Evolutionary conservation across 2,113 vertebrate genomes (phyloP).

Genomic region (Rutilus rutilus): DNA sequence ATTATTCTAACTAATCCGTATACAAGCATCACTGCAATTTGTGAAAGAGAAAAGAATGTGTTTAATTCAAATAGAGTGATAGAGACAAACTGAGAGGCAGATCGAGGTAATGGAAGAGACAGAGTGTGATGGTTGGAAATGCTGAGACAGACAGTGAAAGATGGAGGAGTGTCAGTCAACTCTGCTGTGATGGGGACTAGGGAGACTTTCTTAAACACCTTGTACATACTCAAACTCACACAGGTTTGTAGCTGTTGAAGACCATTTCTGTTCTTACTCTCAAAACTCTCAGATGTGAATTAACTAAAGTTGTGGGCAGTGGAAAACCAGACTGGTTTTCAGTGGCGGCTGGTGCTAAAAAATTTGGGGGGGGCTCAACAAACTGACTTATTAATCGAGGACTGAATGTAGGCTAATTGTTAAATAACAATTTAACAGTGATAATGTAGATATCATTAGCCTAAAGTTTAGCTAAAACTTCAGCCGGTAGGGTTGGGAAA

Average conservation of each 20-base stretch:
- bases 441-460: too few relatives aligned
- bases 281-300: not conserved
- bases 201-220: not conserved
- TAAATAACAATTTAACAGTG: too few relatives aligned
- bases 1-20: constrained; percentile 27
- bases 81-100: constrained; percentile 54
- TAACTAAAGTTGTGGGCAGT: not conserved
- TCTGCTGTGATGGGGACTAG: not conserved
- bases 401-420: too few relatives aligned
- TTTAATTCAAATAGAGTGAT: constrained; percentile 34
- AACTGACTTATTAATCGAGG: too few relatives aligned
- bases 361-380: too few relatives aligned
- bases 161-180: constrained; percentile 41
- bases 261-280: not conserved
- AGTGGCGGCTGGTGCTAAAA: too few relatives aligned
- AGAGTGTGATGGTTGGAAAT: constrained; percentile 49
- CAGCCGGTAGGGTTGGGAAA: too few relatives aligned
- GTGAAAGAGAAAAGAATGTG: constrained; percentile 17
- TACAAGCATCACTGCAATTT: constrained; percentile 25
- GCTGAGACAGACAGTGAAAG: constrained; percentile 51
- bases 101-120: constrained; percentile 46
- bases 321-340: not conserved
- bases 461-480: too few relatives aligned
- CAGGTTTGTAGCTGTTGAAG: not conserved
- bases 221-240: not conserved